Conservation (phyloP, 2,888 invertebrate species). For the Chloromyia formosa region DNA sequence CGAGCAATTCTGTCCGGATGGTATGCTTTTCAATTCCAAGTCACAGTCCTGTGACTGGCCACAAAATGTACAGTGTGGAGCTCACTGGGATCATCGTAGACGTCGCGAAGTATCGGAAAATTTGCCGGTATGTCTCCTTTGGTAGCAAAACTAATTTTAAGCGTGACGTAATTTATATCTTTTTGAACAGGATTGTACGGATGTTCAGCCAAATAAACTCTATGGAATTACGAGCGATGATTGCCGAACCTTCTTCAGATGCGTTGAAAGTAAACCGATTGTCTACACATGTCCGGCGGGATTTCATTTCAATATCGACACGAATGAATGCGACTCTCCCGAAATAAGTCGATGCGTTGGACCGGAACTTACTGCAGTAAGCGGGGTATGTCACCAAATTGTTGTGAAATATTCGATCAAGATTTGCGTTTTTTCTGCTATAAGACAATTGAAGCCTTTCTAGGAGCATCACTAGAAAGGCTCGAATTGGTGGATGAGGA, state of each 20-base stretch:
- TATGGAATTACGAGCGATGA: conserved; percentile 5
- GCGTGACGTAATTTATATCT: not conserved
- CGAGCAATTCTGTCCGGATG: conserved; percentile 24
- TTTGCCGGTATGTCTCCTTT: conserved; percentile 13
- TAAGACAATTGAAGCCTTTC: too few relatives aligned
- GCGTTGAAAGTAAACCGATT: conserved; percentile 44
- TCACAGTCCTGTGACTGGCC: conserved; percentile 32
- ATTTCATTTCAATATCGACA: conserved; percentile 37
- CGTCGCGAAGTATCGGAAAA: not conserved
- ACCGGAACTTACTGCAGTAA: not conserved
- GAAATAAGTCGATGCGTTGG: conserved; percentile 39
- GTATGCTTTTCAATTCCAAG: conserved; percentile 23
- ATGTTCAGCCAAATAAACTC: not conserved
- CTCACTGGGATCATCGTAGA: not conserved
- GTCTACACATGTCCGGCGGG: conserved; percentile 46
- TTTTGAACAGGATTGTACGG: conserved; percentile 4
- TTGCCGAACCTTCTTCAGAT: conserved; percentile 51
- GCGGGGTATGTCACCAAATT: not conserved
- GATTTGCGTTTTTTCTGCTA: too few relatives aligned
- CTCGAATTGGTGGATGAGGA: too few relatives aligned
- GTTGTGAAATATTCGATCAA: too few relatives aligned
- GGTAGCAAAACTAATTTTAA: too few relatives aligned
- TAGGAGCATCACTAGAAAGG: too few relatives aligned
- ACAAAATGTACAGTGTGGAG: conserved; percentile 25
- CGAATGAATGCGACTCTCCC: conserved; percentile 48